These are phyloP conservation scores for Torymus texanus DNA, from an alignment of 2,888 invertebrate species.

Conservation along the genomic window DNA sequence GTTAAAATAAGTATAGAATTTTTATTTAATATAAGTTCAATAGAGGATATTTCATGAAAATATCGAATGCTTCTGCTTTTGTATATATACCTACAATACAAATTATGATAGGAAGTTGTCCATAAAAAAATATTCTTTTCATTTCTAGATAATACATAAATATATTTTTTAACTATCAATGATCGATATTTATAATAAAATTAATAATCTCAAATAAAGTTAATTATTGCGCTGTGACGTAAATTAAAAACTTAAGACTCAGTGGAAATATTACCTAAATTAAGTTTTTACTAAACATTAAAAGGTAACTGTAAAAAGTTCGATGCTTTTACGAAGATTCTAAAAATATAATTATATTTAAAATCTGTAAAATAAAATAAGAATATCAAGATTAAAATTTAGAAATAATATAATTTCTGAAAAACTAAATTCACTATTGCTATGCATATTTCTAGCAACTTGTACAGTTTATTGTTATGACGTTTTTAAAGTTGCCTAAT, in stretches of 20 bases:
- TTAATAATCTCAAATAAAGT: conserved; percentile 5
- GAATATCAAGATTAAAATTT: too few species aligned
- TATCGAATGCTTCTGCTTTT: too few species aligned
- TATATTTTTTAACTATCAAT: conserved; percentile 36
- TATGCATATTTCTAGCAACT: too few species aligned
- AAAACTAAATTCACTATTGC: too few species aligned
- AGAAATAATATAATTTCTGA: too few species aligned
- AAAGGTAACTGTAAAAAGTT: conserved; percentile 53
- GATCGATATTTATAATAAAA: conserved; percentile 27
- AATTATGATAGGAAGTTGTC: conserved; percentile 1
- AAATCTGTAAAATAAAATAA: too few species aligned
- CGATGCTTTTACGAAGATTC: neutral
- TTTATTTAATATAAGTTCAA: conserved; percentile 8
- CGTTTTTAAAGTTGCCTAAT: too few species aligned
- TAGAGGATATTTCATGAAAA: conserved; percentile 5
- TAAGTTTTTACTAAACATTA: conserved; percentile 46
- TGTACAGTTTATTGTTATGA: too few species aligned
- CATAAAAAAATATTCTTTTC: conserved; percentile 41
- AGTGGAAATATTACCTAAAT: conserved; percentile 37
- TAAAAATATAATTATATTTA: neutral
- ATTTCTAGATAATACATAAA: conserved; percentile 37
- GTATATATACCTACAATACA: too few species aligned
- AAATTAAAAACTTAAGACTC: conserved; percentile 33
- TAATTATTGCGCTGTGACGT: conserved; percentile 7
- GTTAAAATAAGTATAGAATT: conserved; percentile 14